Conservation (phyloP, 2,797 vertebrate species). For the Hypotaenidia philippensis region DNA sequence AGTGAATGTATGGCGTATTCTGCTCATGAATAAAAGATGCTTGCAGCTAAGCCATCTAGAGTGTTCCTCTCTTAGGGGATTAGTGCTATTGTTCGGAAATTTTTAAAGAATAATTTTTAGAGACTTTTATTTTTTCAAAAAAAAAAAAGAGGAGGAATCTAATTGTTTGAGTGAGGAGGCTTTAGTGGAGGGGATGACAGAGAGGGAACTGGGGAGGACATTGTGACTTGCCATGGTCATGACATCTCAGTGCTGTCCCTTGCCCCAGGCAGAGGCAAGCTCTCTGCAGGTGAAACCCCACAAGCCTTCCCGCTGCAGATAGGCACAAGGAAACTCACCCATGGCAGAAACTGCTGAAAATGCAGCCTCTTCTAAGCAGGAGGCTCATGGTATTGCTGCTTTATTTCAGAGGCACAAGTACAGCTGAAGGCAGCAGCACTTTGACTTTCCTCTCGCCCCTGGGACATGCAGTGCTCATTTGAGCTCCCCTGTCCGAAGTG, state of each 20-base stretch:
- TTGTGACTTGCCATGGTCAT: fast-evolving
- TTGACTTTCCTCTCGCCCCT: background rate
- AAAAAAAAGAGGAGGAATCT: background rate
- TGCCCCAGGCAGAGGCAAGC: fast-evolving
- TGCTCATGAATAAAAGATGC: constrained; percentile 80
- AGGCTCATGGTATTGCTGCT: fast-evolving
- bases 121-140: background rate
- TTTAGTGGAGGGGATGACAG: background rate
- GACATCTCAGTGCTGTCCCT: fast-evolving
- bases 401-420: background rate
- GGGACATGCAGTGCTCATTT: fast-evolving
- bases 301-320: fast-evolving
- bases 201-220: background rate
- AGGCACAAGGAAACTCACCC: fast-evolving
- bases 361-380: background rate
- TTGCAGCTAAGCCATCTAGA: constrained; percentile 61
- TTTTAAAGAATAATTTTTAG: constrained; percentile 39
- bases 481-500: background rate
- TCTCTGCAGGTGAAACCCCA: fast-evolving
- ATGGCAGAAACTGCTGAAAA: background rate
- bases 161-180: constrained; percentile 32
- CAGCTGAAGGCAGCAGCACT: fast-evolving
- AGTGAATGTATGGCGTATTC: background rate
- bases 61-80: constrained; percentile 57
- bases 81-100: constrained; percentile 72